A percentile compares a stretch with the other conserved stretches of the same genome.
phyloP scores from a whole-genome alignment of 2,113 vertebrate genomes.

The Bubo bubo region DNA sequence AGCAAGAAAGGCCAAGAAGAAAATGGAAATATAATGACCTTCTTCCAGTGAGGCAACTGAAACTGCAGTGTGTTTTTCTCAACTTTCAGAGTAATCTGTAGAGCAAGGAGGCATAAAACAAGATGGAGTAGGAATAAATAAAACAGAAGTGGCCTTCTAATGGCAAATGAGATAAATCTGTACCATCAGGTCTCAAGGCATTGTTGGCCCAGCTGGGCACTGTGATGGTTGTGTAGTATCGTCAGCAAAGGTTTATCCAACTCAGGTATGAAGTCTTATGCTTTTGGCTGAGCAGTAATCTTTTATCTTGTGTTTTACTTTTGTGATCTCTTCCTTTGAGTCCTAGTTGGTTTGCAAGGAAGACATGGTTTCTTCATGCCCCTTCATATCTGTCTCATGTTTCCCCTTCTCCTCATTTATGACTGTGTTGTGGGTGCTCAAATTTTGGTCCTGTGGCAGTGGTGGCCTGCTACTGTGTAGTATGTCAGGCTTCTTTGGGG shows the following conservation, averaged over 20 bases:
- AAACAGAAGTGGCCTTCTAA: not conserved
- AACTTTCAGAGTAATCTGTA: not conserved
- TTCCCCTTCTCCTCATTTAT: not conserved
- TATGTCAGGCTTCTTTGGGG: not conserved
- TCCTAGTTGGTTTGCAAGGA: not conserved
- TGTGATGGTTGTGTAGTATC: not conserved
- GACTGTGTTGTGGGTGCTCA: not conserved
- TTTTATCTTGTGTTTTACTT: not conserved
- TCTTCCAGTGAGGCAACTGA: not conserved
- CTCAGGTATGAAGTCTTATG: not conserved
- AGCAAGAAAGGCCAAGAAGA: not conserved
- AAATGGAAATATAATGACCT: conserved; percentile 4
- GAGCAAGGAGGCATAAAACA: not conserved
- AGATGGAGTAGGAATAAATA: not conserved
- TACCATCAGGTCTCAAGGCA: not conserved
- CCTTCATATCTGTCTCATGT: not conserved
- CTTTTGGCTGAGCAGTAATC: not conserved
- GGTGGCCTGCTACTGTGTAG: not conserved
- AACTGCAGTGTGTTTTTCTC: not conserved
- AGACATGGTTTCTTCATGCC: not conserved
- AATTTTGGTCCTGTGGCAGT: not conserved
- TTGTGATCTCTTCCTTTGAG: not conserved
- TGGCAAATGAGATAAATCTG: not conserved
- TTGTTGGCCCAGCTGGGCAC: no score
- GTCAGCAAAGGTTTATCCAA: not conserved